These are phyloP conservation scores for Tetranychus cinnabarinus DNA, from an alignment of 1,140 invertebrate genomes.

Conservation along the genomic window DNA sequence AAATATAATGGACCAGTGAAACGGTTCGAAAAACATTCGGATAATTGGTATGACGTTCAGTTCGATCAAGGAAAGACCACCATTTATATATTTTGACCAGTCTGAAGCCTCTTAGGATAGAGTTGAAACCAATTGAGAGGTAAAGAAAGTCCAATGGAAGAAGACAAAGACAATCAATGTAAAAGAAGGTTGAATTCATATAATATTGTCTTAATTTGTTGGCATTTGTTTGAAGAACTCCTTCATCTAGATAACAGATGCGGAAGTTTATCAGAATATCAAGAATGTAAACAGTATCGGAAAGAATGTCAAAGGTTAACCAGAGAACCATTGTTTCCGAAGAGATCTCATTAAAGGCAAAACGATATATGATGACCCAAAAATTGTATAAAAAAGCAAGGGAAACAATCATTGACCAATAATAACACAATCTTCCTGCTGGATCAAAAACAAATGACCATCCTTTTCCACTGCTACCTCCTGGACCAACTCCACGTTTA, in stretches of 20 bases:
- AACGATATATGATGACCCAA: conserved; percentile 94
- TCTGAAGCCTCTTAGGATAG: conserved; percentile 81
- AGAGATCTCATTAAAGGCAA: conserved; percentile 67
- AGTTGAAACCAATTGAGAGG: conserved; percentile 91
- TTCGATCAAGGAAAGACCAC: conserved; percentile 94
- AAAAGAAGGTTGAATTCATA: conserved; percentile 95
- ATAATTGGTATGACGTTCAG: conserved; percentile 93
- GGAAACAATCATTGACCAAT: conserved; percentile 90
- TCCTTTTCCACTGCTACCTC: conserved; percentile 27
- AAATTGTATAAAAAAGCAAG: conserved; percentile 96
- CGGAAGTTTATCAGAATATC: conserved; percentile 94
- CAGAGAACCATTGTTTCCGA: conserved; percentile 60
- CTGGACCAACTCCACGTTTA: conserved; percentile 19
- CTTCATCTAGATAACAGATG: conserved; percentile 84
- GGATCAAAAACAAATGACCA: conserved; percentile 47
- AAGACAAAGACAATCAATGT: conserved; percentile 92
- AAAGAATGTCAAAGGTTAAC: conserved; percentile 90
- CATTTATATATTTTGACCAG: conserved; percentile 94
- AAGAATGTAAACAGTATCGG: conserved; percentile 80
- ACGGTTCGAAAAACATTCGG: conserved; percentile 84
- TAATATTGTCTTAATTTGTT: conserved; percentile 81
- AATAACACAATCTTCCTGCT: conserved; percentile 70
- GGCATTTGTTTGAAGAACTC: conserved; percentile 82
- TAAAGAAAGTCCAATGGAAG: conserved; percentile 93
- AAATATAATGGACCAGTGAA: conserved; percentile 77